phyloP scores from a whole-genome alignment of 1,140 invertebrate species.

The Brachionus koreanus region DNA sequence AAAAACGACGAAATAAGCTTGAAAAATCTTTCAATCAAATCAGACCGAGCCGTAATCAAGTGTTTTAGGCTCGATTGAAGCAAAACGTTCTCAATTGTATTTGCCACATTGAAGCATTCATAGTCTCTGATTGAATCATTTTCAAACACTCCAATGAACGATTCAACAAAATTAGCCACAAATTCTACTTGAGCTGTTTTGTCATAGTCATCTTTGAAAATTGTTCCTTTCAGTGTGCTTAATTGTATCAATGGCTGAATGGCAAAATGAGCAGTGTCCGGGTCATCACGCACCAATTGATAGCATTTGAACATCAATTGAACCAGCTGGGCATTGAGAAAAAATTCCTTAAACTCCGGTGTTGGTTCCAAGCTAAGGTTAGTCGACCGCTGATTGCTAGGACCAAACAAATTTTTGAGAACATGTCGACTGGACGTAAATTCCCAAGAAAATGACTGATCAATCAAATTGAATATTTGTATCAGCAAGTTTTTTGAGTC shows the following conservation, averaged over 20 bases:
- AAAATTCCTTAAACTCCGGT: slow-evolving; percentile 36
- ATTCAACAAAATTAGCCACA: background rate
- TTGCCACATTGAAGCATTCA: slow-evolving; percentile 11
- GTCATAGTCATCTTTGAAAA: slow-evolving; percentile 4
- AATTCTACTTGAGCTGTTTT: background rate
- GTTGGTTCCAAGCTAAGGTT: background rate
- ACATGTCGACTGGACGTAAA: slow-evolving; percentile 38
- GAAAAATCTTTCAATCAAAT: background rate
- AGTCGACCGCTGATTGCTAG: background rate
- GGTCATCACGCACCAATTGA: slow-evolving; percentile 13
- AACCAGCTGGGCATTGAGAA: slow-evolving; percentile 28
- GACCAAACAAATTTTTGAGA: slow-evolving; percentile 33
- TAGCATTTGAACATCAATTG: slow-evolving; percentile 36
- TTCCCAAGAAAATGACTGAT: slow-evolving; percentile 41
- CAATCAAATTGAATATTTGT: slow-evolving; percentile 28
- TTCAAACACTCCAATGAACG: background rate
- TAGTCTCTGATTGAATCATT: background rate
- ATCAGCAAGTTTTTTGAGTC: slow-evolving; percentile 29
- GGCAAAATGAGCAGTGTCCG: slow-evolving; percentile 3
- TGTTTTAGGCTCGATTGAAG: background rate
- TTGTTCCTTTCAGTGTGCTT: slow-evolving; percentile 25
- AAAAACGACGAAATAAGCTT: background rate
- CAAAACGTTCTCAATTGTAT: slow-evolving; percentile 22
- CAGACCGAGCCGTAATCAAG: background rate
- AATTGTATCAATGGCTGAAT: slow-evolving; percentile 29